phyloP scores from a whole-genome alignment of 1,140 invertebrate genomes.

The Zaprionus lachaisei region DNA sequence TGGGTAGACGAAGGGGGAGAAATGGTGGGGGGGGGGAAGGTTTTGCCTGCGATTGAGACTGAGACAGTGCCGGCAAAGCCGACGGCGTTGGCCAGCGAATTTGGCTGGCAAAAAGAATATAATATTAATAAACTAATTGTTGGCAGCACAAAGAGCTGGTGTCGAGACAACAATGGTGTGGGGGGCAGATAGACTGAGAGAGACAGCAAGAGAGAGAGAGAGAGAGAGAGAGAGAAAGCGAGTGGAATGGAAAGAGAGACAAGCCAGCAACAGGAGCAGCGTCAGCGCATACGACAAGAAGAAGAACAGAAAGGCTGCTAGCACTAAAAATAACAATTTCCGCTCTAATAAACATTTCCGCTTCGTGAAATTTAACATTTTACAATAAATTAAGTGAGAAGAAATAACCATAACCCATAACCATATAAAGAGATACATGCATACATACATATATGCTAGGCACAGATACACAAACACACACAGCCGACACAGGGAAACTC shows the following conservation, averaged over 20 bases:
- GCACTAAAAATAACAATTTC: conserved; percentile 84
- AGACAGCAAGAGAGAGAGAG: background rate
- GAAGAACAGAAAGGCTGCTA: conserved; percentile 52
- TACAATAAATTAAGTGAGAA: conserved; percentile 83
- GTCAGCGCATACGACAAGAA: conserved; percentile 17
- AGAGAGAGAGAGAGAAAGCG: background rate
- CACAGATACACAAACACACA: conserved; percentile 10
- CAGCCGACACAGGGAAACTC: background rate
- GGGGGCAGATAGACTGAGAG: background rate
- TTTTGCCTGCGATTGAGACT: conserved; percentile 4
- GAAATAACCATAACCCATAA: conserved; percentile 72
- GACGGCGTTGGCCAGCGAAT: conserved; percentile 14
- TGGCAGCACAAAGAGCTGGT: conserved; percentile 43
- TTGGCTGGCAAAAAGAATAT: conserved; percentile 30
- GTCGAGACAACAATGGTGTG: conserved; percentile 11
- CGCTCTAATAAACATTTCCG: conserved; percentile 84
- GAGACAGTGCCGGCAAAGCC: conserved; percentile 26
- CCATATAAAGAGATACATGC: conserved; percentile 47
- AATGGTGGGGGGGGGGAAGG: background rate
- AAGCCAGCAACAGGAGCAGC: conserved; percentile 14
- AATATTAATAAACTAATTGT: conserved; percentile 78
- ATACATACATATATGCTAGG: background rate
- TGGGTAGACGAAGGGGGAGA: background rate
- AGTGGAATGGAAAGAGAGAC: background rate
- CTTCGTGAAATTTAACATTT: conserved; percentile 83